Base-by-base conservation (phyloP, 2,797 vertebrate species). In the Myotis planiceps region DNA sequence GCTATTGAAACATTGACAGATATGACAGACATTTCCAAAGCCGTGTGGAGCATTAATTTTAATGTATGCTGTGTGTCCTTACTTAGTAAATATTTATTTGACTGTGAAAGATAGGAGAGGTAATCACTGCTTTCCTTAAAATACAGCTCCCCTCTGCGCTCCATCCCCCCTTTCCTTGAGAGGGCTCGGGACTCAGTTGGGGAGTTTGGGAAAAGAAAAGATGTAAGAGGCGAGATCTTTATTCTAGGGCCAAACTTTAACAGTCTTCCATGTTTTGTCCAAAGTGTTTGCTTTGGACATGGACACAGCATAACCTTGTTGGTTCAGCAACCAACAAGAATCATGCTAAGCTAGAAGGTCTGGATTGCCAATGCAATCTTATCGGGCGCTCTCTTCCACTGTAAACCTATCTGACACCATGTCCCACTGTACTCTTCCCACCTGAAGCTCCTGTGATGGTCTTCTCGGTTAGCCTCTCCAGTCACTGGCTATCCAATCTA, bases 11-110 rank as follows among this genome's bases (percentile, higher is more conserved):
- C 93, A 96, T 88, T 96, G 97, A 96, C 97, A 97, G 88, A 96
- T 97, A 96, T 96, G 97, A 97, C 97, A 97, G 97, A 96, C 97
- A 91, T 97, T 97, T 96, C 97, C 96, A 97, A 96, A 96, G 96
- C 96, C 71, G 95, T 92, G 94, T 3, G 5, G 94, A 97, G 96
- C 97, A 97, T 98, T 97, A 97, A 98, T 98, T 97, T 98, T 98
- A 98, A 98, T 98, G 97, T 98, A 97, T 97, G 95, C 97, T 95
- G 92, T 97, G 96, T 97, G 96, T 97, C 97, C 95, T 97, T 97
- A 96, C 97, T 97, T 97, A 96, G 97, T 97, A 98, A 98, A 98
- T 98, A 97, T 98, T 98, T 98, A 98, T 98, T 98, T 97, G 97
- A 95, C 96, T 96, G 95, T 96, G 90, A 95, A 93, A 95, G 92